Evolutionary conservation across 2,113 vertebrate species (phyloP).

Genomic region (Paramisgurnus dabryanus): DNA sequence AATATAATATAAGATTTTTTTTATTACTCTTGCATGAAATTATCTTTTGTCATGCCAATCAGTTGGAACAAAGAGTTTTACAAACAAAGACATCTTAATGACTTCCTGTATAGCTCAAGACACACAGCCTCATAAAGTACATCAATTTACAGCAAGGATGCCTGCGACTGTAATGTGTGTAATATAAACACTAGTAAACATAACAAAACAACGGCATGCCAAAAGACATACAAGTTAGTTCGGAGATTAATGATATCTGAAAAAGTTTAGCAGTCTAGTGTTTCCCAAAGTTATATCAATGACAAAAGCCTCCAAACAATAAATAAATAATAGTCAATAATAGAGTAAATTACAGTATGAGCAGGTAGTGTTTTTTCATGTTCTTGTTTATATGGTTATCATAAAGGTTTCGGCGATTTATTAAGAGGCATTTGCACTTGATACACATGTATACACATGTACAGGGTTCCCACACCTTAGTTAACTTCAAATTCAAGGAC

Average conservation of each 20-base stretch:
- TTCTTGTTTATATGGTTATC: too few relatives aligned
- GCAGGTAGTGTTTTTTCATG: too few relatives aligned
- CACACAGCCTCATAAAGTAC: conserved; percentile 3
- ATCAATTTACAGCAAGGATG: conserved; percentile 31
- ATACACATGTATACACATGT: too few relatives aligned
- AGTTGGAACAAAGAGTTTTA: conserved; percentile 39
- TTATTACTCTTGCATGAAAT: conserved; percentile 44
- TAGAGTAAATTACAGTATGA: too few relatives aligned
- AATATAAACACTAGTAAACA: conserved; percentile 41
- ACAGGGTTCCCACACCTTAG: too few relatives aligned
- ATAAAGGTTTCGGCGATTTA: too few relatives aligned
- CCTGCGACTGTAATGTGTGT: conserved; percentile 10
- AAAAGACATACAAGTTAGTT: conserved; percentile 8
- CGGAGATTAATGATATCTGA: not conserved
- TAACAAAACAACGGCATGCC: conserved; percentile 6
- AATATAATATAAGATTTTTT: conserved; percentile 51
- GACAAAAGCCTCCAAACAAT: too few relatives aligned
- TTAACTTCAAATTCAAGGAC: too few relatives aligned
- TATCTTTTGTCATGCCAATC: conserved; percentile 47
- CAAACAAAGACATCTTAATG: conserved; percentile 40
- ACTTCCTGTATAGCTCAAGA: conserved; percentile 21
- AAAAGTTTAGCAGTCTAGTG: not conserved
- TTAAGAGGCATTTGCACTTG: too few relatives aligned
- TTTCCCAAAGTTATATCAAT: too few relatives aligned
- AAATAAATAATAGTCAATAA: too few relatives aligned